phyloP scores from a whole-genome alignment of 2,113 vertebrate genomes.

The Leuciscus idus region DNA sequence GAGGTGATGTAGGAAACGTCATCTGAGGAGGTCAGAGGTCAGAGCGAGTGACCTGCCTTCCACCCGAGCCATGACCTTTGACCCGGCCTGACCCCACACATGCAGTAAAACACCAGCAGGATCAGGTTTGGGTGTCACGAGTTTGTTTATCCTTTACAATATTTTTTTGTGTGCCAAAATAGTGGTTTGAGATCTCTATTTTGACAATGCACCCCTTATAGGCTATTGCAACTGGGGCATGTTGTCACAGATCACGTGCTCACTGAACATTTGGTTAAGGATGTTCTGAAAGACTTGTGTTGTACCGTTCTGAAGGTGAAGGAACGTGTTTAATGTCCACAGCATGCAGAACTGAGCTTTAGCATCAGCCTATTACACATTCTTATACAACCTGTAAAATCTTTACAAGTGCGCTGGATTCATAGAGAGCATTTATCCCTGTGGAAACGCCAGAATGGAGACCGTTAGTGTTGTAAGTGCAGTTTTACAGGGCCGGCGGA shows the following conservation, averaged over 20 bases:
- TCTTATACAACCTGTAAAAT: conserved; percentile 28
- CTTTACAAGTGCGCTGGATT: neutral
- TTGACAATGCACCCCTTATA: no score
- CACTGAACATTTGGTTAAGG: neutral
- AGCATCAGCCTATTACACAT: neutral
- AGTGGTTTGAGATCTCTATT: no score
- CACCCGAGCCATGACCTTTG: no score
- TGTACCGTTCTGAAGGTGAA: neutral
- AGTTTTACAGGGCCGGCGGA: neutral
- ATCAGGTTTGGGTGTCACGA: no score
- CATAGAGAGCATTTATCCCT: neutral
- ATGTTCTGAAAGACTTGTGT: neutral
- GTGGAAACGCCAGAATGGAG: neutral
- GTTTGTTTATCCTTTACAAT: no score
- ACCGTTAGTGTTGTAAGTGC: neutral
- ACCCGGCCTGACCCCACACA: no score
- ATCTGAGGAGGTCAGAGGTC: no score
- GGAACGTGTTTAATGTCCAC: neutral
- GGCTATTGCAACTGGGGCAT: no score
- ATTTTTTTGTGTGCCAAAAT: no score
- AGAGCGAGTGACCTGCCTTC: no score
- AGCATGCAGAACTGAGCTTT: neutral
- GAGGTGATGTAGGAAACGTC: neutral
- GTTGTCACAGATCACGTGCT: no score
- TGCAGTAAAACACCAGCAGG: no score